Base-by-base conservation (phyloP, 2,888 invertebrate genomes). In the Aporophyla nigra region DNA sequence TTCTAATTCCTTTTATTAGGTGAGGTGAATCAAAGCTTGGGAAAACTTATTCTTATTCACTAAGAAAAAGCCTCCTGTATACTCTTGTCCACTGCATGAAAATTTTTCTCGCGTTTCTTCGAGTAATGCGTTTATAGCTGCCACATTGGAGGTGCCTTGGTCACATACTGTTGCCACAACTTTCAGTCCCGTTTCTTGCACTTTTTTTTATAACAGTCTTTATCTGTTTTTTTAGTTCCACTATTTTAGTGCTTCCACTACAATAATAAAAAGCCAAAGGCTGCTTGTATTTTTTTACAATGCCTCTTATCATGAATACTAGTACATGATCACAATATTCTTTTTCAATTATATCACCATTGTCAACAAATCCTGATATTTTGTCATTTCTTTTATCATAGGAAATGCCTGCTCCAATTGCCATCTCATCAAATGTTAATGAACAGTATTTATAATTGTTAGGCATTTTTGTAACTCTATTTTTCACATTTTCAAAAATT, bases 181-280 rank as follows among this genome's bases (percentile, higher is more conserved):
- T 54, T 54, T 68, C 40, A 68, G 40, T n/a, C 54, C 67, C 14
- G 19, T 68, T 68, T 68, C 68, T 46, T 69, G 56, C 68, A 56
- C 43, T 33, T 33, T 54, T 40, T 67, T 69, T 58, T 58, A 14
- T 21, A 2, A 43, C 5, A 0, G 12, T 21, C 19, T 56, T 24
- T 56, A 69, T 58, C 3, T 69, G 21, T 33, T 70, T 43, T 53
- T 49, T 49, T 21, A 46, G 21, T 2, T 27, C 69, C 0, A 27
- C 0, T 27, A 46, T 58, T 46, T 58, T 69, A 1, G 56, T 69
- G 56, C 56, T 58, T 46, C 69, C 68, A n/a, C n/a, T n/a, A n/a
- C n/a, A n/a, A n/a, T n/a, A n/a, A n/a, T n/a, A n/a, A n/a, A n/a
- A n/a, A n/a, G n/a, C n/a, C 58, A n/a, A 58, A 69, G 0, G 58